Evolutionary conservation across 2,888 invertebrate species (phyloP).

Genomic region (Apomyelois bistriatella): DNA sequence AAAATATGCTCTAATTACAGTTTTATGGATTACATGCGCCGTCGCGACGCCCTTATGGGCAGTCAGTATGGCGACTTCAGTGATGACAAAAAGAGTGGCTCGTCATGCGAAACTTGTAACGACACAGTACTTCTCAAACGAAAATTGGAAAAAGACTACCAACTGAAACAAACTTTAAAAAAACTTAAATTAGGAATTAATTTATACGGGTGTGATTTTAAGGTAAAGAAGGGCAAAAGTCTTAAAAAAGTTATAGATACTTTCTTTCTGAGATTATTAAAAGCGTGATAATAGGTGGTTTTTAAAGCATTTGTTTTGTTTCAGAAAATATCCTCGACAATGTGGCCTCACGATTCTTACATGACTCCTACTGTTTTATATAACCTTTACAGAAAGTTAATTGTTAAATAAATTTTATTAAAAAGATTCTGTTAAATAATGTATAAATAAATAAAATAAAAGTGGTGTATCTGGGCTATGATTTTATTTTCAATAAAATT

Average conservation of each 20-base stretch:
- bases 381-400: slow-evolving; percentile 60
- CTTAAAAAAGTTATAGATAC: background rate
- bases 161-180: slow-evolving; percentile 51
- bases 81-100: slow-evolving; percentile 12
- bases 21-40: slow-evolving; percentile 59
- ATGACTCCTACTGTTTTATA: slow-evolving; percentile 63
- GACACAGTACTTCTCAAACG: slow-evolving; percentile 46
- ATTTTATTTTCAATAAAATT: no score
- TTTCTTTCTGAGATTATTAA: no score
- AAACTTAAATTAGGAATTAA: slow-evolving; percentile 69
- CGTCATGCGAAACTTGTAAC: slow-evolving; percentile 55
- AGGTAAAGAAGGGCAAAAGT: slow-evolving; percentile 46
- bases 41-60: slow-evolving; percentile 41
- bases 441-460: background rate
- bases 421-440: no score
- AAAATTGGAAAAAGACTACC: slow-evolving; percentile 46
- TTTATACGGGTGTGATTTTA: slow-evolving; percentile 70
- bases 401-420: slow-evolving; percentile 41
- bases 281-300: no score
- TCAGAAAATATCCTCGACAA: slow-evolving; percentile 64
- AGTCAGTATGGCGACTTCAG: slow-evolving; percentile 16
- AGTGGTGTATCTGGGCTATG: no score
- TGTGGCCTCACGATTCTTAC: slow-evolving; percentile 61
- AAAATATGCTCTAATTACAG: slow-evolving; percentile 40
- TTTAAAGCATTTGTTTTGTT: slow-evolving; percentile 28